Base-by-base conservation (phyloP, 2,797 vertebrate species). In the Sternotherus odoratus region DNA sequence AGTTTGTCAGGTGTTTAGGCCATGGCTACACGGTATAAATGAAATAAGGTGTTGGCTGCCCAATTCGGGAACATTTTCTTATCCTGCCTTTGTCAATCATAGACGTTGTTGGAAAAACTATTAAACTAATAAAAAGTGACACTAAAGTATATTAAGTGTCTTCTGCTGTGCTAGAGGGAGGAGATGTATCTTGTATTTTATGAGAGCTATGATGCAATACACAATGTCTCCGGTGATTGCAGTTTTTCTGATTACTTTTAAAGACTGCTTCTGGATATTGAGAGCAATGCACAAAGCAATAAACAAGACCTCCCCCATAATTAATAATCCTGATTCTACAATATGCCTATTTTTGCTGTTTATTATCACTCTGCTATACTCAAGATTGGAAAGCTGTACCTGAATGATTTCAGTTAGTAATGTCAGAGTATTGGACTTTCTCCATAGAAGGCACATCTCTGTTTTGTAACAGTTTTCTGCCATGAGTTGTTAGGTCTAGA, bases 91-190 rank as follows among this genome's bases (percentile, higher is more conserved):
- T 93, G 26, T 89, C 69, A 83, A 49, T 83, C 77, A 86, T 30
- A 83, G 74, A 83, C 85, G 87, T 63, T 86, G 12, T 80, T 85
- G 30, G 75, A 89, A 88, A 75, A 95, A 91, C 56, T 26, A 86
- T 43, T 33, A 86, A 91, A 88, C 79, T 87, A 82, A 77, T 88
- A 88, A 93, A 89, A 94, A 91, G 53, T 48, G 46, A 33, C 57
- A 90, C 63, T 96, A 81, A 85, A 69, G 6, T 81, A 86, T 84
- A 93, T 85, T 5, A 90, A 89, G 43, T 94, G 43, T 83, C 91
- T 95, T 91, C 39, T 15, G 26, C 83, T 93, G 50, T 82, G 86
- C 8, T 83, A 19, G 36, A 56, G 16, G 51, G 88, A 88, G n/a
- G 77, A 83, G 16, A 46, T 75, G 23, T 75, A 28, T 81, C 48